These are phyloP conservation scores for Parapsyche elsis DNA, from an alignment of 1,140 invertebrate species.

Conservation along the genomic window DNA sequence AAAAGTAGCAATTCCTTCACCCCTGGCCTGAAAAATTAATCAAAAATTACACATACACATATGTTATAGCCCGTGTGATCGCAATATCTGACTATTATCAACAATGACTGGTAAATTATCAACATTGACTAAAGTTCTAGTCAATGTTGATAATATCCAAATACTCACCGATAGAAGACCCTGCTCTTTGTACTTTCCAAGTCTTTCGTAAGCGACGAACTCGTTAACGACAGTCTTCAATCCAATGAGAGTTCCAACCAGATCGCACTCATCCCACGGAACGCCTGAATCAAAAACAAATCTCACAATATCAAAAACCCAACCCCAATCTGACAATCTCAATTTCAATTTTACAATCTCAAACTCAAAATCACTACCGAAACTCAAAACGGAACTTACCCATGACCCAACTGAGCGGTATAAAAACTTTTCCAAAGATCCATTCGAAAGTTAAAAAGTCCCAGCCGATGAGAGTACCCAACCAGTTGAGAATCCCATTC, in stretches of 20 bases:
- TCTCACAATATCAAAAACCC: too few relatives aligned
- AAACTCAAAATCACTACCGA: not conserved
- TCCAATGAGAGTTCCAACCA: slow-evolving; percentile 85
- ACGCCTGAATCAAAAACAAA: slow-evolving; percentile 70
- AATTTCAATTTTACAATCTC: not conserved
- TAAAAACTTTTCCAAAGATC: slow-evolving; percentile 87
- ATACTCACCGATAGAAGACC: slow-evolving; percentile 71
- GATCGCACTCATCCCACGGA: slow-evolving; percentile 79
- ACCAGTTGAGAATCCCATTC: slow-evolving; percentile 83
- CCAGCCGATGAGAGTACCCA: slow-evolving; percentile 78
- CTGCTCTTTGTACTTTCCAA: slow-evolving; percentile 73
- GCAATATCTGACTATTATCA: too few relatives aligned
- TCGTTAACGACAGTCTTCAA: slow-evolving; percentile 93
- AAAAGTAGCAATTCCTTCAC: slow-evolving; percentile 89
- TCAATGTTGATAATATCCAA: slow-evolving; percentile 11
- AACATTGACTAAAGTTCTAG: too few relatives aligned
- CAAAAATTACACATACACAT: too few relatives aligned
- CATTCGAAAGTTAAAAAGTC: slow-evolving; percentile 72
- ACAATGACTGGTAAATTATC: too few relatives aligned
- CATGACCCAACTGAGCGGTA: slow-evolving; percentile 82
- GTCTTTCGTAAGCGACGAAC: slow-evolving; percentile 87
- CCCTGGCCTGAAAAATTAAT: slow-evolving; percentile 70
- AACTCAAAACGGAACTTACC: slow-evolving; percentile 58
- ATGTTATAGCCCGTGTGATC: too few relatives aligned
- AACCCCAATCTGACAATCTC: too few relatives aligned